A percentile compares a stretch with the other conserved stretches of the same genome.
These are phyloP conservation scores for Pachyramphus minor DNA, from an alignment of 2,113 vertebrate species.

Conservation along the genomic window DNA sequence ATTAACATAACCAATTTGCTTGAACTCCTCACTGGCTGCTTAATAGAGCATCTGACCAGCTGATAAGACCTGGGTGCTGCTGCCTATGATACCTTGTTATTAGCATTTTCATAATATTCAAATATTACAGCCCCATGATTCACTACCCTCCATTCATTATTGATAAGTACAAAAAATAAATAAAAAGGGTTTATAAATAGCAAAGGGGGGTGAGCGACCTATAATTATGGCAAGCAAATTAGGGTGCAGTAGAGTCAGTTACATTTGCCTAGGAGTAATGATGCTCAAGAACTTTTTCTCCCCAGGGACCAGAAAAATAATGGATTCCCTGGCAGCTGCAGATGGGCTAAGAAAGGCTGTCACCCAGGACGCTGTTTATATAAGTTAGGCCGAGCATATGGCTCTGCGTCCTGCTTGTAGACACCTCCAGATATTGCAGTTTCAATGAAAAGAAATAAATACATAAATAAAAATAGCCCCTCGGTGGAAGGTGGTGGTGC, in stretches of 20 bases:
- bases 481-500: neutral
- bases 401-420: conserved; percentile 59
- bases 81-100: conserved; percentile 75
- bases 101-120: conserved; percentile 96
- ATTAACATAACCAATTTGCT: conserved; percentile 99
- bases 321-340: conserved; percentile 84
- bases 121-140: conserved; percentile 86
- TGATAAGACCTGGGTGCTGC: conserved; percentile 87
- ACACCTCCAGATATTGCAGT: conserved; percentile 59
- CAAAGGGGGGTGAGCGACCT: conserved; percentile 91
- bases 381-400: conserved; percentile 72
- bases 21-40: conserved; percentile 91
- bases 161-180: conserved; percentile 89
- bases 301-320: conserved; percentile 85
- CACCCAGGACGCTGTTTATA: conserved; percentile 78
- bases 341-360: conserved; percentile 81
- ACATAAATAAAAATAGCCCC: conserved; percentile 12
- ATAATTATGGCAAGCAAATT: conserved; percentile 99
- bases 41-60: conserved; percentile 93
- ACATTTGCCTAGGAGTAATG: conserved; percentile 96
- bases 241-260: conserved; percentile 91
- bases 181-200: conserved; percentile 86
- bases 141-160: conserved; percentile 91
- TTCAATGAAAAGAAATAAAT: conserved; percentile 38
- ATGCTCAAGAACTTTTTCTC: conserved; percentile 86